Evolutionary conservation across 2,888 invertebrate species (phyloP), one percentile per base, ranked within the genome.

Genomic region (Julus scanicus): DNA sequence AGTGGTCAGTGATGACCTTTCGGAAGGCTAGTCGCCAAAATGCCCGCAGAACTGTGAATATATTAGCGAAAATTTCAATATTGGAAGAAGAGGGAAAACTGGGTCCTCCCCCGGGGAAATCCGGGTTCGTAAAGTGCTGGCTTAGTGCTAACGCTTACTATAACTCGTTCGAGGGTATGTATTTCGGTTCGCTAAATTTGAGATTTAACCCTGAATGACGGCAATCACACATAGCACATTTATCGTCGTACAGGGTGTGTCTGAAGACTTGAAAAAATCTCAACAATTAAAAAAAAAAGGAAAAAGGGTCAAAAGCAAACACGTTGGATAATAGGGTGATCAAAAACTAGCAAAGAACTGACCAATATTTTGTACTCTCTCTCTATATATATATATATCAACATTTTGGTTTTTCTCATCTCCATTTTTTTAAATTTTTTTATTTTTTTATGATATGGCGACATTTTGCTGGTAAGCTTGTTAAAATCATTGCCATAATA

Each of bases 41-140:
- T 17, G 63, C 63, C 63, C 20, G 17, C 20, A 8, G 20, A 20
- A 71, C 29, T 20, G 20, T 4, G 63, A 71, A 71, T 71, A 71
- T 71, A 71, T 71, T 71, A 71, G 17, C 63, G 20, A 20, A 71
- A 71, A 71, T 71, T 71, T 71, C n/a, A 71, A 71, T 71, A 71
- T 71, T 71, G n/a, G 17, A 71, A 71, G 20, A 20, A n/a, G 17
- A 6, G 6, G 17, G 63, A n/a, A 63, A 63, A 63, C 5, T 17
- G n/a, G 17, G 63, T n/a, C n/a, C 5, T 20, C 63, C 63, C 17
- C 20, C 8, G 20, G 63, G 63, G 20, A 71, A 71, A 20, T 71
- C 9, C 20, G 63, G 20, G 9, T 29, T 71, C 20, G 17, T 20
- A 5, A 71, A 71, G 20, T 29, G 63, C 20, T 20, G 57, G n/a